Evolutionary conservation across 2,797 vertebrate genomes (phyloP).

Genomic region (Saxicola maurus): DNA sequence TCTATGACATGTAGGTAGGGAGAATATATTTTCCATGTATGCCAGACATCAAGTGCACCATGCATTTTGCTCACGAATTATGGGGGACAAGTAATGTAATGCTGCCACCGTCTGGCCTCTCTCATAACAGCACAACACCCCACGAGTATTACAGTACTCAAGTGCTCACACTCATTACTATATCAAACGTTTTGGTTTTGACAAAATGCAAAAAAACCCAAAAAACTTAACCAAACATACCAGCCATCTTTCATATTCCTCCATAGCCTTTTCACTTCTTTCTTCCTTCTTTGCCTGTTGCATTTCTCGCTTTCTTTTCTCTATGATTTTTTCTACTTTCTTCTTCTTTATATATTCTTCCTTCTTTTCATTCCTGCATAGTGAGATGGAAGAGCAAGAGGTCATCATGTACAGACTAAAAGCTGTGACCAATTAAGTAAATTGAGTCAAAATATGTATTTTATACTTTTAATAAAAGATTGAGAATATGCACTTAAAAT

Average conservation of each 20-base stretch:
- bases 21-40: not conserved
- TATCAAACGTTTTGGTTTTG: not conserved
- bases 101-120: conserved; percentile 14
- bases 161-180: not conserved
- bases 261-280: conserved; percentile 81
- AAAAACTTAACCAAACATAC: conserved; percentile 52
- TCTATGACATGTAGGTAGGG: not conserved
- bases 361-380: conserved; percentile 83
- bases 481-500: not conserved
- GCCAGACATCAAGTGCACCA: rapidly evolving
- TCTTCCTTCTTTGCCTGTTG: conserved; percentile 80
- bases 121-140: not conserved
- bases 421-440: not conserved
- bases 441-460: not conserved
- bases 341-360: conserved; percentile 77
- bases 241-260: conserved; percentile 90
- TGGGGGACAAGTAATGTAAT: not conserved
- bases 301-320: conserved; percentile 76
- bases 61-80: not conserved
- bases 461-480: not conserved
- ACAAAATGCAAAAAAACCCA: not conserved
- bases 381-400: not conserved
- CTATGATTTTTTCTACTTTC: conserved; percentile 64
- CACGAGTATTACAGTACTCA: not conserved
- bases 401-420: not conserved